Evolutionary conservation across 2,888 invertebrate species (phyloP), one percentile per base, ranked within the genome.

Genomic region (Operophtera brumata): DNA sequence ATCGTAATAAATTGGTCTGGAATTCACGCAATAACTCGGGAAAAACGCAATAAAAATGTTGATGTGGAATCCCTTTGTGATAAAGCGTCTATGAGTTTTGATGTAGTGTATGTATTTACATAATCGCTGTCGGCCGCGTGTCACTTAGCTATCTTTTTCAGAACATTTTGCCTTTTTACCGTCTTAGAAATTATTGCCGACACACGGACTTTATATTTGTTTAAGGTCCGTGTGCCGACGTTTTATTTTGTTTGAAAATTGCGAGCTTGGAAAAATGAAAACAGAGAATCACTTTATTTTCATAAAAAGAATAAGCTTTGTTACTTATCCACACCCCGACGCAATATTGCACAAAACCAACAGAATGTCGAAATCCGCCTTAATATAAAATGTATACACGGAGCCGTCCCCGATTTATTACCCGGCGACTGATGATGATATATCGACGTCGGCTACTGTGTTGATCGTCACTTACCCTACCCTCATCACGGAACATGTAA

Each of bases 401-500:
- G 72, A 59, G 75, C 77, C 75, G 78, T 79, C 78, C 79, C 80
- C 78, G 80, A 83, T 86, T 84, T 85, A 86, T 84, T 80, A 82
- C 77, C 68, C 78, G 76, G 78, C 82, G 86, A 84, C 84, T 87
- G 86, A 88, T 87, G 87, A 88, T 89, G 87, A 90, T 88, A 87
- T 86, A 89, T 88, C 83, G 86, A 83, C 83, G 86, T 87, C 84
- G 84, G 83, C 80, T 80, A 80, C 82, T 79, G 75, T 79, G 87
- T 84, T 86, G 86, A 87, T 86, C 85, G 87, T 83, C 84, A 84
- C 86, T 86, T 83, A 87, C 87, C 87, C 87, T 83, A 87, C 87
- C 87, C 88, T 86, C 86, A 86, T 87, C 84, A 84, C 78, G 75
- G 73, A 80, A 75, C 80, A 74, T 77, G 84, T 86, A 85, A 88